These are phyloP conservation scores for Amblyopsis hoosieri DNA, from an alignment of 2,797 vertebrate genomes.

Conservation along the genomic window DNA sequence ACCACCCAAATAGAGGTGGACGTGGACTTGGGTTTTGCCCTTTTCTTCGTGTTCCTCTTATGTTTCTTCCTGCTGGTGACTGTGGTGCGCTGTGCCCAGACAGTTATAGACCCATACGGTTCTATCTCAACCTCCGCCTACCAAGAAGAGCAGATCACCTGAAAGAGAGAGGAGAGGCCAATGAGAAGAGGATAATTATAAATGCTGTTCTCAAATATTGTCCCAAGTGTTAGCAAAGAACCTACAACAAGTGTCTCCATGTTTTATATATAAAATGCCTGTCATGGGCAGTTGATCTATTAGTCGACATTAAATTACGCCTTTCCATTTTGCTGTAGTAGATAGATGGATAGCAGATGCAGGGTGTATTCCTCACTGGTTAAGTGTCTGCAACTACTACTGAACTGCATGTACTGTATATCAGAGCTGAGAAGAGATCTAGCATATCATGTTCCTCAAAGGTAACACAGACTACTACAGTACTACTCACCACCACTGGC, in stretches of 20 bases:
- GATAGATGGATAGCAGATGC: background rate
- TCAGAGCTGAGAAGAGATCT: background rate
- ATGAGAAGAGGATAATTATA: background rate
- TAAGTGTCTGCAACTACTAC: background rate
- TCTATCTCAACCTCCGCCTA: constrained; percentile 83
- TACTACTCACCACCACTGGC: too few relatives aligned
- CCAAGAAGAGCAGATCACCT: constrained; percentile 83
- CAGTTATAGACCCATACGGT: constrained; percentile 81
- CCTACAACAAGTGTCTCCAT: too few relatives aligned
- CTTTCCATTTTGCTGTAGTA: too few relatives aligned
- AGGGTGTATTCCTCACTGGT: background rate
- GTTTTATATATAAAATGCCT: too few relatives aligned
- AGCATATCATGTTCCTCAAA: background rate
- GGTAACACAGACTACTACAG: background rate
- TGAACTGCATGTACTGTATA: background rate
- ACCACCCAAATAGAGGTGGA: constrained; percentile 71
- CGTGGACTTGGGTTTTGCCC: constrained; percentile 81
- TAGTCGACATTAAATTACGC: too few relatives aligned
- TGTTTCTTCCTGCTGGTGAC: constrained; percentile 80
- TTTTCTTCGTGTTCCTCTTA: constrained; percentile 80
- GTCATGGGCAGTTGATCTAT: too few relatives aligned
- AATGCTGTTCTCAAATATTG: background rate
- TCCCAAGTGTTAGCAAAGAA: too few relatives aligned
- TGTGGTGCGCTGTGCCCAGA: constrained; percentile 80
- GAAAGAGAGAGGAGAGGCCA: constrained; percentile 20